Conservation (phyloP, 2,888 invertebrate species). For the Eupelmus urozonus region DNA sequence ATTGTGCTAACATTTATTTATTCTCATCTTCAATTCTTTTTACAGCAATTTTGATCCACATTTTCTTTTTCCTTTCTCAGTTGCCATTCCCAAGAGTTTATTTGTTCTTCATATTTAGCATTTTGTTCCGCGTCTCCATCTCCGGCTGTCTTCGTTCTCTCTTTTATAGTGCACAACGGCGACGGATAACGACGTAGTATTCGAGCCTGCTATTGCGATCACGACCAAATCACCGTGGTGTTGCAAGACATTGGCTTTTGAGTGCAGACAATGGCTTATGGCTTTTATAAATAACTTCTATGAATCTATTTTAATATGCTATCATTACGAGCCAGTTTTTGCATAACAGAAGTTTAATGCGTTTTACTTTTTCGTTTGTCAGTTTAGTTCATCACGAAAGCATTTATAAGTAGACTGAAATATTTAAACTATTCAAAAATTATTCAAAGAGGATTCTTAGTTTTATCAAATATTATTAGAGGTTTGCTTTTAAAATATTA, state of each 20-base stretch:
- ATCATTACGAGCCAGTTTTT: slow-evolving; percentile 53
- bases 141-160: slow-evolving; percentile 28
- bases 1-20: no score
- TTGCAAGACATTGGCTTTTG: slow-evolving; percentile 37
- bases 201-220: slow-evolving; percentile 65
- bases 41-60: no score
- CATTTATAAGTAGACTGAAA: no score
- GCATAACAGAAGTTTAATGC: not conserved
- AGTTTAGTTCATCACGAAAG: not conserved
- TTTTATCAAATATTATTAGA: no score
- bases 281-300: slow-evolving; percentile 68
- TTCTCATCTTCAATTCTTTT: no score
- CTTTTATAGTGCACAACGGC: slow-evolving; percentile 44
- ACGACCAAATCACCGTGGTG: slow-evolving; percentile 52
- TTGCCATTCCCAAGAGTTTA: no score
- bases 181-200: slow-evolving; percentile 54
- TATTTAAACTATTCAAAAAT: no score
- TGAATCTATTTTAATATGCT: slow-evolving; percentile 69
- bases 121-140: slow-evolving; percentile 43
- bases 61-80: slow-evolving; percentile 31
- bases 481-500: not conserved
- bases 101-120: slow-evolving; percentile 47
- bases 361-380: not conserved
- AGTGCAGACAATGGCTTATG: slow-evolving; percentile 38
- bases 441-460: no score